Conservation (phyloP, 2,888 invertebrate genomes). For the Reticulitermes lucifugus region DNA sequence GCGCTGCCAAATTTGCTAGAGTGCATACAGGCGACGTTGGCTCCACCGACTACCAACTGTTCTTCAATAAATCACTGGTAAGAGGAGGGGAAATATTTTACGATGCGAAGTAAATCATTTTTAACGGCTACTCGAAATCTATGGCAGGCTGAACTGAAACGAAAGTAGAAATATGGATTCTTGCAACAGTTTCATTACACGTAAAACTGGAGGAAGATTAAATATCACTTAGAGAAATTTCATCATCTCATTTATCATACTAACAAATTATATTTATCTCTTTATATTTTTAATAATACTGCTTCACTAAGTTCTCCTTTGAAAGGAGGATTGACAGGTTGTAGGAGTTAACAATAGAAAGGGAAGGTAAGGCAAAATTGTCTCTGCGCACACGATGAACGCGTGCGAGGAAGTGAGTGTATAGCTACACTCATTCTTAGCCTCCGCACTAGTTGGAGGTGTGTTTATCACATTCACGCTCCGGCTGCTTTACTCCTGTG, state of each 20-base stretch:
- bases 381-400: no score
- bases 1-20: constrained; percentile 18
- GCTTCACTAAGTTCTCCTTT: no score
- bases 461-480: no score
- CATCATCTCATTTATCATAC: not conserved
- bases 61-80: constrained; percentile 22
- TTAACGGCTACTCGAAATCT: not conserved
- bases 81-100: not conserved
- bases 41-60: not conserved
- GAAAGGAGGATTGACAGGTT: no score
- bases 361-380: no score
- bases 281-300: no score
- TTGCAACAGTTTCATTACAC: not conserved
- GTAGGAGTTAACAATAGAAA: no score
- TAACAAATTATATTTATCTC: no score
- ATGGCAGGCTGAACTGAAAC: constrained; percentile 5
- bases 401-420: no score
- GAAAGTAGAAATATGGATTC: not conserved
- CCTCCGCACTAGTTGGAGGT: no score
- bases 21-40: not conserved
- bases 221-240: not conserved
- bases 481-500: no score
- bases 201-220: not conserved
- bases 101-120: not conserved
- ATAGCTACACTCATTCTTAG: no score